Evolutionary conservation across 2,113 vertebrate species (phyloP), one percentile per base, ranked within the genome.

Genomic region (Leiothrix lutea): DNA sequence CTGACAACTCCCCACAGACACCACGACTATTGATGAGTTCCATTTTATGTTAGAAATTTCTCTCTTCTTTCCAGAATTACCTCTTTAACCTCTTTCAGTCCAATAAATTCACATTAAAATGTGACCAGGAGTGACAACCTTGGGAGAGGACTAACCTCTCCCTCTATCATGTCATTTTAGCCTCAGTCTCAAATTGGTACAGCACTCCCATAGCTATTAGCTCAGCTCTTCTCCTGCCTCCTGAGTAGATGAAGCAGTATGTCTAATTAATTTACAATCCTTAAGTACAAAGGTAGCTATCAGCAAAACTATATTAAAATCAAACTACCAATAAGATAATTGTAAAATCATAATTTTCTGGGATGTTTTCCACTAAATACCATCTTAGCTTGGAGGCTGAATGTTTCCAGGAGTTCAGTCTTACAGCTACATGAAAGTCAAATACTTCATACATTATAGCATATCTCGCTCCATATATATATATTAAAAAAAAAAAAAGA

Each of bases 61-160:
- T 61, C 79, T 92, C 54, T 77, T 95, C 93, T 88, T 93, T 64
- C 56, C 85, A 88, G 91, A 85, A 93, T 95, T 78, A 65, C 88
- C 81, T 94, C 86, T 87, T 90, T 33, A 92, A 75, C 86, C 79
- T 95, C 91, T 97, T 95, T 94, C 61, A 72, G 90, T 61, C 54
- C 71, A 95, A 88, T 96, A 97, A 96, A 94, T 86, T 93, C 94
- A 93, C 91, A 94, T 94, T 87, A 94, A 97, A 95, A 96, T 89
- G 94, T 93, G 95, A 94, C 75, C 87, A 94, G 92, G 80, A 95
- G 94, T 87, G 90, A 95, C 66, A 62, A 80, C 71, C 74, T 66
- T 31, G 72, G 78, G 86, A 95, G 91, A 95, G 88, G 80, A 95
- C 90, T 96, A 97, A 95, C 95, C 90, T 97, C 83, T 96, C 92